Evolutionary conservation across 2,113 vertebrate species (phyloP).

Genomic region (Amphiprion percula): DNA sequence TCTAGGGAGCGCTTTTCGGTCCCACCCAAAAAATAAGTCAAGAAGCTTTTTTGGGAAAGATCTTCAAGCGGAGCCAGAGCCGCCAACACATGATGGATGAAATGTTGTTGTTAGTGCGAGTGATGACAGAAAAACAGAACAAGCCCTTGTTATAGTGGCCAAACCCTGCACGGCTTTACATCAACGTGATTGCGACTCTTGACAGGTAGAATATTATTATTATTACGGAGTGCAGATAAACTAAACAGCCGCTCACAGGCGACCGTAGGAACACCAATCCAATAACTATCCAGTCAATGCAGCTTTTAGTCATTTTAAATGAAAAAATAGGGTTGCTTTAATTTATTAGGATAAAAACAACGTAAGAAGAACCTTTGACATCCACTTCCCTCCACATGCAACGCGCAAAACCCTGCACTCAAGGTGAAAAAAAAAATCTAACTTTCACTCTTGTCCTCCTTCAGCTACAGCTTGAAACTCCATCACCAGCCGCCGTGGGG

Average conservation of each 20-base stretch:
- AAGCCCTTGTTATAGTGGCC: conserved; percentile 5
- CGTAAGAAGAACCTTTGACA: too few species aligned
- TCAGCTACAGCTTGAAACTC: not conserved
- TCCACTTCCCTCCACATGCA: too few species aligned
- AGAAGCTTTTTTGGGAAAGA: conserved; percentile 18
- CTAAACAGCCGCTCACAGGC: conserved; percentile 5
- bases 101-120: conserved; percentile 52
- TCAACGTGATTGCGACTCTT: conserved; percentile 43
- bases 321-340: too few species aligned
- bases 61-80: not conserved
- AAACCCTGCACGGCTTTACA: conserved; percentile 32
- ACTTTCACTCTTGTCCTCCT: too few species aligned
- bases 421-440: too few species aligned
- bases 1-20: conserved; percentile 34
- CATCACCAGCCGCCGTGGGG: not conserved
- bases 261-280: too few species aligned
- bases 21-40: conserved; percentile 48
- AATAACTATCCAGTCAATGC: too few species aligned
- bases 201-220: conserved; percentile 48
- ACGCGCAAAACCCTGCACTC: too few species aligned
- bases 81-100: conserved; percentile 38
- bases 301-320: too few species aligned
- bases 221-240: conserved; percentile 24
- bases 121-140: conserved; percentile 44
- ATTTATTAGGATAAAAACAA: too few species aligned